Evolutionary conservation across 2,113 vertebrate genomes (phyloP).

Genomic region (Rhagologus leucostigma): DNA sequence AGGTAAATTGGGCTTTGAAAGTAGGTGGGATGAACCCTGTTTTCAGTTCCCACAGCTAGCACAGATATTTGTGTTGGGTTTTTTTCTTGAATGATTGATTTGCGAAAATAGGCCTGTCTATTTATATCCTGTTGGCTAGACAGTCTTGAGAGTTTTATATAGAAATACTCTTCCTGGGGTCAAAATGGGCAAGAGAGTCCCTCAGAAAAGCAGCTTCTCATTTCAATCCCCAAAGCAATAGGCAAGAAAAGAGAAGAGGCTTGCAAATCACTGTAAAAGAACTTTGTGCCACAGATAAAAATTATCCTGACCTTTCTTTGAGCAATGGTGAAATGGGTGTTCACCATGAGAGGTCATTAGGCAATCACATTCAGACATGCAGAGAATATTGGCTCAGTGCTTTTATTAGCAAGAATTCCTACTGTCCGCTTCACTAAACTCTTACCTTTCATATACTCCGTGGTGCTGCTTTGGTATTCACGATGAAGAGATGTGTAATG

Average conservation of each 20-base stretch:
- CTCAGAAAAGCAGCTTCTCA: not conserved
- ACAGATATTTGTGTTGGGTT: not conserved
- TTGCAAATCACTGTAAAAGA: not conserved
- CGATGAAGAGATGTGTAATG: not conserved
- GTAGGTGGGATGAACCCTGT: not conserved
- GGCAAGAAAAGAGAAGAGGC: not conserved
- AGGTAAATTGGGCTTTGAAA: not conserved
- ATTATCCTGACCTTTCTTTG: not conserved
- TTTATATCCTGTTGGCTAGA: not conserved
- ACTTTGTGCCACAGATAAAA: not conserved
- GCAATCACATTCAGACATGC: not conserved
- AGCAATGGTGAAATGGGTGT: not conserved
- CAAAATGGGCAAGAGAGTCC: not conserved
- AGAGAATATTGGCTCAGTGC: not conserved
- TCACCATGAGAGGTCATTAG: not conserved
- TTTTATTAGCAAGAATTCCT: constrained; percentile 19
- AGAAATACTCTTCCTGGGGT: not conserved
- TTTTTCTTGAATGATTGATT: not conserved
- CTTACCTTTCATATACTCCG: not conserved
- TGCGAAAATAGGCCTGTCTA: not conserved
- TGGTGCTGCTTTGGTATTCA: not conserved
- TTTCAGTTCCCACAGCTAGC: not conserved
- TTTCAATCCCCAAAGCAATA: not conserved
- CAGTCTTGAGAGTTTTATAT: not conserved
- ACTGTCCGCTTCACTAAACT: not conserved